Conservation (phyloP, 1,140 invertebrate genomes). For the Xylocopa sonorina region DNA sequence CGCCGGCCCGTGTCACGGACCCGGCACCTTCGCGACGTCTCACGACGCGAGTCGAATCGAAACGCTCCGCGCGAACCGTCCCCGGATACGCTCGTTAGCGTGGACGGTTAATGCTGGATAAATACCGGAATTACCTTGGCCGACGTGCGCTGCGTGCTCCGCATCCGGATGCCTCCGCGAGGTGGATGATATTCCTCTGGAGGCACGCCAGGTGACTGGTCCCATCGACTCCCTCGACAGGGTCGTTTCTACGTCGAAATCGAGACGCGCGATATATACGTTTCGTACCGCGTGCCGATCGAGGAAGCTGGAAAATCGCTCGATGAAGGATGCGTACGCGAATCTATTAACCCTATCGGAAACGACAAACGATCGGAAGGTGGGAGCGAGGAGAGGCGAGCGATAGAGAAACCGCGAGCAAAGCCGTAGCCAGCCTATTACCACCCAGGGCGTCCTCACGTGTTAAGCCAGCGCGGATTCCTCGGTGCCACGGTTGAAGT, state of each 20-base stretch:
- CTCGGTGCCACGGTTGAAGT: constrained; percentile 62
- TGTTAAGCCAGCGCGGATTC: constrained; percentile 53
- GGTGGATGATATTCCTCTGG: constrained; percentile 31
- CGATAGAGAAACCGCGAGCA: constrained; percentile 55
- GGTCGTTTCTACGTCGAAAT: too few relatives aligned
- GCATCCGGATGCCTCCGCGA: constrained; percentile 34
- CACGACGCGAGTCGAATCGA: constrained; percentile 60
- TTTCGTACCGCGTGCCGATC: too few relatives aligned
- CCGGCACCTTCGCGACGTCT: constrained; percentile 58
- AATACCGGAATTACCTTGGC: constrained; percentile 47
- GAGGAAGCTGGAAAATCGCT: too few relatives aligned
- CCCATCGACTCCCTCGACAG: too few relatives aligned
- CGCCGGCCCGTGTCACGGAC: constrained; percentile 60
- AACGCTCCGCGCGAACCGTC: constrained; percentile 59
- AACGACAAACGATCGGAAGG: neutral
- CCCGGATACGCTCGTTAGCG: constrained; percentile 66
- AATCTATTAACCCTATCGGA: neutral
- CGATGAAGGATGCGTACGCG: neutral
- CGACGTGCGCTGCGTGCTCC: constrained; percentile 48
- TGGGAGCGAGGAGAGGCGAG: constrained; percentile 2
- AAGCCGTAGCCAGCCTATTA: constrained; percentile 66
- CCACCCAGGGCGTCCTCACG: constrained; percentile 65
- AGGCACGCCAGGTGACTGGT: too few relatives aligned
- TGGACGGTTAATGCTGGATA: constrained; percentile 43
- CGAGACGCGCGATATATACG: too few relatives aligned